These are phyloP conservation scores for Sorex araneus DNA, from an alignment of 2,113 vertebrate species.

Conservation along the genomic window DNA sequence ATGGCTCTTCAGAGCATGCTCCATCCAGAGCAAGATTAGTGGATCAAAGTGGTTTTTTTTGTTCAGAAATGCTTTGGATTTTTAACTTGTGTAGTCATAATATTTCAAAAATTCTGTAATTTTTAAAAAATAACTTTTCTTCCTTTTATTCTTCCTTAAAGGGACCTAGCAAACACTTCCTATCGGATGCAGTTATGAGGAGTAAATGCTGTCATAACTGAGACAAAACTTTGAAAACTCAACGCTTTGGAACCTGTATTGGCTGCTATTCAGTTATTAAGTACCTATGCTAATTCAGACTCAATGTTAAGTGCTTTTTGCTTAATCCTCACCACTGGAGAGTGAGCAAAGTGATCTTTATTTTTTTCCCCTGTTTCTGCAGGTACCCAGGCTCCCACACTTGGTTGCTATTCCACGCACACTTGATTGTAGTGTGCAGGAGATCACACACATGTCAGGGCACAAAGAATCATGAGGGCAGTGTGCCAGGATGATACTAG, in stretches of 20 bases:
- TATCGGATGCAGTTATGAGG: background rate
- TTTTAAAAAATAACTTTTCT: slow-evolving; percentile 22
- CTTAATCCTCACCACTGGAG: background rate
- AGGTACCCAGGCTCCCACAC: too few species aligned
- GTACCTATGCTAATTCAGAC: background rate
- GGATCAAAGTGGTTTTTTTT: background rate
- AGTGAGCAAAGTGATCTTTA: background rate
- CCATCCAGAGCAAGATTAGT: slow-evolving; percentile 6
- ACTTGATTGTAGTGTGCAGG: too few species aligned
- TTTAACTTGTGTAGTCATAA: background rate
- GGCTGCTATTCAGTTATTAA: background rate
- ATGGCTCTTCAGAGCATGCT: slow-evolving; percentile 41
- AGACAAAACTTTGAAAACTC: slow-evolving; percentile 7
- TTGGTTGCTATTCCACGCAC: too few species aligned
- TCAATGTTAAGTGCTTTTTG: background rate
- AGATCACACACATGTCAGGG: too few species aligned
- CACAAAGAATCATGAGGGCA: too few species aligned
- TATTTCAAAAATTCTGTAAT: background rate
- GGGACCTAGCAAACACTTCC: background rate
- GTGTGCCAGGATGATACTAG: too few species aligned
- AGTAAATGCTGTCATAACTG: background rate
- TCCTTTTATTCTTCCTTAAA: slow-evolving; percentile 16
- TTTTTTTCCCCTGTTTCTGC: too few species aligned
- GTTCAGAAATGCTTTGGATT: slow-evolving; percentile 29
- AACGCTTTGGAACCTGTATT: background rate